Base-by-base conservation (phyloP, 2,113 vertebrate species). In the Ornithorhynchus anatinus region DNA sequence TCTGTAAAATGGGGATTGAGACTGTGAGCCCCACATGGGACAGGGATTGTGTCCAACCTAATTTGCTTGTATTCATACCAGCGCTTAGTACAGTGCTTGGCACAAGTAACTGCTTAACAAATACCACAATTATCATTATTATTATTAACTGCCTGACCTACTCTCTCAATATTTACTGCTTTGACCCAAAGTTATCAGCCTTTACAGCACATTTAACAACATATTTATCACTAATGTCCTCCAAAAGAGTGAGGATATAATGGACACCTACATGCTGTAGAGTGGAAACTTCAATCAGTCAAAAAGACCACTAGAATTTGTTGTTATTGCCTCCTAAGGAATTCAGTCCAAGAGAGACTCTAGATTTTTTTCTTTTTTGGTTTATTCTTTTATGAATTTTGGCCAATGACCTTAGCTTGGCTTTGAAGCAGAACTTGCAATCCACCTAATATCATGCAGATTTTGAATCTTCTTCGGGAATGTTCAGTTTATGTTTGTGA, bases 231-330 rank as follows among this genome's bases (percentile, higher is more conserved):
- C 36, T 64, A 64, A 69, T 63, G 53, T 42, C 19, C 59, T 60
- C 59, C 60, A 64, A 81, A 77, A 84, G 14, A 16, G 57, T 36
- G 37, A 20, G 8, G 22, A 67, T 72, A 61, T 65, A 63, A 79
- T 70, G 37, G 59, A 32, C 6, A 51, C 47, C 57, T 65, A 10
- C 25, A 27, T n/a, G 54, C 48, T 51, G 17, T 13, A 36, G 13
- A 15, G 25, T 16, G 20, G 6, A 47, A n/a, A 48, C 4, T 27
- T 74, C 9, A 29, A 17, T 50, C 15, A 61, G 38, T 22, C 37
- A 39, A 29, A 23, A 67, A 60, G 22, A 45, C 15, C 15, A 36
- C 6, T 5, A 22, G 10, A 9, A 35, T 52, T 43, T 69, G 33
- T 14, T 53, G 43, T 57, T 53, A 54, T n/a, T 40, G 32, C 31